Conservation (phyloP, 2,113 vertebrate genomes). For the Muntiacus muntjak region DNA sequence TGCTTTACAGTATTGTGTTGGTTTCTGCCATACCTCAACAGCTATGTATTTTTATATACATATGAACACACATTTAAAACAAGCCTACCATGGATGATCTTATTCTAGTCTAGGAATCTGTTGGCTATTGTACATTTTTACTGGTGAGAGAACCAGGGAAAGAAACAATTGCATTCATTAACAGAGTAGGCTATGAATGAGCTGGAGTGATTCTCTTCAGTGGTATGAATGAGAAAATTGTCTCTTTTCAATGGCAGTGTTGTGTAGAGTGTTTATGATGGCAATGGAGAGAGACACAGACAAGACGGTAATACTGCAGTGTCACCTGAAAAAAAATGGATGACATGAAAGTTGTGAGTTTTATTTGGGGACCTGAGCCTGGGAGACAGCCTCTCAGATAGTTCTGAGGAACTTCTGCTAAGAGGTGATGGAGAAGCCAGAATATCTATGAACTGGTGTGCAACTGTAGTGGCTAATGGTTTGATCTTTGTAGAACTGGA, state of each 20-base stretch:
- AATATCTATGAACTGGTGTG: neutral
- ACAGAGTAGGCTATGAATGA: constrained; percentile 35
- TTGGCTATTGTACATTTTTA: constrained; percentile 28
- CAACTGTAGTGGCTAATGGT: neutral
- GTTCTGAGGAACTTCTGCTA: neutral
- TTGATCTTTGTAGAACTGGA: neutral
- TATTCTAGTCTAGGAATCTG: constrained; percentile 24
- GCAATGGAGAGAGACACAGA: constrained; percentile 17
- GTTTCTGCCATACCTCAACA: neutral
- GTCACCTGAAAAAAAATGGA: neutral
- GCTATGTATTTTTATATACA: neutral
- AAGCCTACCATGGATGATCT: neutral
- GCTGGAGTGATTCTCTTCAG: constrained; percentile 39
- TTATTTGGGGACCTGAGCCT: neutral
- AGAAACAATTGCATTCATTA: constrained; percentile 50
- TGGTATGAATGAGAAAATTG: constrained; percentile 56
- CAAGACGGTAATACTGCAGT: neutral
- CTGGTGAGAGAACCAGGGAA: constrained; percentile 2
- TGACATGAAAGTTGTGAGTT: neutral
- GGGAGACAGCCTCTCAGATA: neutral
- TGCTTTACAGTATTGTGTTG: neutral
- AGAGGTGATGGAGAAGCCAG: neutral
- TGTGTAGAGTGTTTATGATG: constrained; percentile 32
- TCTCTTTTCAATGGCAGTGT: constrained; percentile 14
- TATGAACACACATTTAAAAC: neutral